These are phyloP conservation scores for Salmo trutta DNA, from an alignment of 2,797 vertebrate genomes.

Conservation along the genomic window DNA sequence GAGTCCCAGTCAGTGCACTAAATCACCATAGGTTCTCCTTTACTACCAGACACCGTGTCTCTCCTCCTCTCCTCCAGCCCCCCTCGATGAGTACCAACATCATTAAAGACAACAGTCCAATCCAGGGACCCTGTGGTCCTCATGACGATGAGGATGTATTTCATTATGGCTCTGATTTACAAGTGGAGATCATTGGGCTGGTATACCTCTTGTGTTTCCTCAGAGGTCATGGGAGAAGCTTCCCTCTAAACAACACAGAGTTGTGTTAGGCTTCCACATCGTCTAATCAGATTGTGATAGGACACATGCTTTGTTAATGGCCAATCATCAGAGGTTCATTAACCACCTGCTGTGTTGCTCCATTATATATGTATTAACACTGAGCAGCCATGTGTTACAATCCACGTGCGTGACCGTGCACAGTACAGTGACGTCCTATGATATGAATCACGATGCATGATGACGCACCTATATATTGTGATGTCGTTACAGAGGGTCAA, in stretches of 20 bases:
- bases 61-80: not conserved
- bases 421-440: too few species aligned
- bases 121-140: slow-evolving; percentile 21
- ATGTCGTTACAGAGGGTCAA: not conserved
- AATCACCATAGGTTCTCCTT: slow-evolving; percentile 33
- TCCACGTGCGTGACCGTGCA: too few species aligned
- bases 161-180: slow-evolving; percentile 56
- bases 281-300: too few species aligned
- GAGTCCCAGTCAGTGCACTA: slow-evolving; percentile 33
- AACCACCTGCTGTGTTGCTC: too few species aligned
- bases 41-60: not conserved
- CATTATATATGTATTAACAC: too few species aligned
- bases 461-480: not conserved
- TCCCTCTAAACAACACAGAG: too few species aligned
- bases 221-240: slow-evolving; percentile 21
- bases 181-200: slow-evolving; percentile 22
- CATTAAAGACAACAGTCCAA: slow-evolving; percentile 56
- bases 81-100: slow-evolving; percentile 41
- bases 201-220: slow-evolving; percentile 31
- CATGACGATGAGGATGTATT: slow-evolving; percentile 38
- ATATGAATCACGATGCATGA: too few species aligned
- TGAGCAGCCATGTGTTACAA: too few species aligned
- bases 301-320: too few species aligned
- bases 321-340: too few species aligned
- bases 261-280: too few species aligned